phyloP scores from a whole-genome alignment of 2,797 vertebrate genomes.

The Pachyuromys duprasi region DNA sequence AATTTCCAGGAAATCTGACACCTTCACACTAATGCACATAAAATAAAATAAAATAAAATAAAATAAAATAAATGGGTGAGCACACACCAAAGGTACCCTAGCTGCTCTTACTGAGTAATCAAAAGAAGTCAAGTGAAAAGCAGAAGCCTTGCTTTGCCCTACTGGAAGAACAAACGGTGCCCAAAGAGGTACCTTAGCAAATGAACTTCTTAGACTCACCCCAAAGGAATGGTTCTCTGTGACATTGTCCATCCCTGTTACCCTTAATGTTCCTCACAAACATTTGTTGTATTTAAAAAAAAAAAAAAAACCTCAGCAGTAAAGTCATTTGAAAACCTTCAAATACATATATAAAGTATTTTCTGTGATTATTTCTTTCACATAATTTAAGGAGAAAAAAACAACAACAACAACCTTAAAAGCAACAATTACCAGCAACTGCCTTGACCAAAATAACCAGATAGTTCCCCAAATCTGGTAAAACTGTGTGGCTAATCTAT shows the following conservation, averaged over 20 bases:
- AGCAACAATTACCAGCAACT: background rate
- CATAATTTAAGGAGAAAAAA: background rate
- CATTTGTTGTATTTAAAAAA: background rate
- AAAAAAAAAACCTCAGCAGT: too few relatives aligned
- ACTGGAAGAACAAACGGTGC: background rate
- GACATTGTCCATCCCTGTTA: background rate
- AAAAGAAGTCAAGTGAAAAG: background rate
- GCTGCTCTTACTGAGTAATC: constrained; percentile 20
- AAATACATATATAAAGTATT: constrained; percentile 13
- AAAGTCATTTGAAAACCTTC: background rate
- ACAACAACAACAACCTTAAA: background rate
- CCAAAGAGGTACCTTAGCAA: background rate
- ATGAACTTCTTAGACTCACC: background rate
- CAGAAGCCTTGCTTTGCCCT: constrained; percentile 19
- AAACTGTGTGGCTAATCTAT: background rate
- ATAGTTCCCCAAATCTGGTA: background rate
- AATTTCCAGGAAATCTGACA: too few relatives aligned
- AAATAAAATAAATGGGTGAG: background rate
- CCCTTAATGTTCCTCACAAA: constrained; percentile 2
- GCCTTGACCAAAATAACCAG: background rate
- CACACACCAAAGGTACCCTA: background rate
- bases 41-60: too few relatives aligned
- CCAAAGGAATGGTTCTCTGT: background rate
- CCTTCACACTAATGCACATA: too few relatives aligned
- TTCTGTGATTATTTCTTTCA: constrained; percentile 33